Percentiles rank a stretch among this genome's conserved stretches.
Evolutionary conservation across 2,888 invertebrate genomes (phyloP).

Genomic region (Lepidonotus clava): DNA sequence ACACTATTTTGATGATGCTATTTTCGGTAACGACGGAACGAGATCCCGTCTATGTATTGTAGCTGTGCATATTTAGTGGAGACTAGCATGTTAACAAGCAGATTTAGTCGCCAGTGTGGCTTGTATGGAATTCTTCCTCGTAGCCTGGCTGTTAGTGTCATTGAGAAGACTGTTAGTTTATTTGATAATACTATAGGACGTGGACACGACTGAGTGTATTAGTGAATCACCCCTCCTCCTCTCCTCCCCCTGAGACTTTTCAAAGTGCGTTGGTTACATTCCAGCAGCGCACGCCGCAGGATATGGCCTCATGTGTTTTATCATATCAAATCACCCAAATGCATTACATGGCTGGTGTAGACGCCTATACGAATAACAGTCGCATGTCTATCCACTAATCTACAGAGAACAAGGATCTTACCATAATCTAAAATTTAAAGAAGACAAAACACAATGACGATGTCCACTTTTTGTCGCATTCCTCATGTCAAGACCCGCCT

Average conservation of each 20-base stretch:
- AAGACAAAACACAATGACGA: not conserved
- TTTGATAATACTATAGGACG: not conserved
- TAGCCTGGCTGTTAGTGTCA: not conserved
- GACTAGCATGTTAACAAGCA: not conserved
- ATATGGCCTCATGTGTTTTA: slow-evolving; percentile 3
- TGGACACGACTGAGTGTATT: not conserved
- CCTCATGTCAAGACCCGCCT: too few relatives aligned
- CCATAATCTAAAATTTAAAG: not conserved
- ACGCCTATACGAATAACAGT: too few relatives aligned
- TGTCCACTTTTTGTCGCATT: too few relatives aligned
- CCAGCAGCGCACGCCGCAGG: not conserved
- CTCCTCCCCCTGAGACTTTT: not conserved
- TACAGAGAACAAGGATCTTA: not conserved
- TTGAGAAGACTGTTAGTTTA: slow-evolving; percentile 13
- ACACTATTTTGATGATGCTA: not conserved
- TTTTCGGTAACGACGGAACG: not conserved
- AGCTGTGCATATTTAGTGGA: slow-evolving; percentile 20
- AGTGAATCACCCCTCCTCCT: slow-evolving; percentile 37
- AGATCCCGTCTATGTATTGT: not conserved
- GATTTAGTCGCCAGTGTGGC: slow-evolving; percentile 1
- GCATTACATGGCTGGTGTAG: slow-evolving; percentile 24
- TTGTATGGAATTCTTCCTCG: not conserved
- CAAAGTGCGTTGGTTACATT: not conserved
- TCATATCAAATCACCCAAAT: slow-evolving; percentile 47
- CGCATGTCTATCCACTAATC: not conserved